Evolutionary conservation across 2,113 vertebrate genomes (phyloP).

Genomic region (Rutilus rutilus): DNA sequence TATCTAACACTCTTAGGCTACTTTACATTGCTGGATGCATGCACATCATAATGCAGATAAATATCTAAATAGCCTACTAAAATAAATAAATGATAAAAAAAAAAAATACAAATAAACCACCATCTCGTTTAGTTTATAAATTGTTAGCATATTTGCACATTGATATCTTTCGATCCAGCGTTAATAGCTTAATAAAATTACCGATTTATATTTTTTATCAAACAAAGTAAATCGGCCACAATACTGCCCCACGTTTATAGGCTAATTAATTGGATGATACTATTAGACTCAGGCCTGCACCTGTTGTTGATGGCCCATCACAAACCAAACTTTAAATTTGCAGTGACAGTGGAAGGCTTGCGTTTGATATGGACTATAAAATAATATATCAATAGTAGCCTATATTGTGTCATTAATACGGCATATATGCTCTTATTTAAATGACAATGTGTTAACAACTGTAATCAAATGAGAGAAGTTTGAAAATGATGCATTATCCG

Average conservation of each 20-base stretch:
- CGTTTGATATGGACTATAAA: not conserved
- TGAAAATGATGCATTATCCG: not conserved
- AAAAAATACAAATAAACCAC: too few species aligned
- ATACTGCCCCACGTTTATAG: not conserved
- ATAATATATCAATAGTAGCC: not conserved
- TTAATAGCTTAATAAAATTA: not conserved
- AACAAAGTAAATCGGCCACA: not conserved
- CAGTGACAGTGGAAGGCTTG: not conserved
- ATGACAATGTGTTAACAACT: not conserved
- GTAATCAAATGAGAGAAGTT: not conserved
- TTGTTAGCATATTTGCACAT: too few species aligned
- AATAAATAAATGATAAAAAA: not conserved
- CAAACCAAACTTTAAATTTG: not conserved
- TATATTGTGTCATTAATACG: not conserved
- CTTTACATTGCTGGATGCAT: not conserved
- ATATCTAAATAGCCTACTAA: not conserved
- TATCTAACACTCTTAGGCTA: not conserved
- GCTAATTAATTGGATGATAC: not conserved
- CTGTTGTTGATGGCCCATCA: not conserved
- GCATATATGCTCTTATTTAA: not conserved
- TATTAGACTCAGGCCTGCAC: not conserved
- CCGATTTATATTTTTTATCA: not conserved
- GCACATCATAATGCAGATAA: not conserved
- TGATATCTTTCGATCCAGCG: not conserved
- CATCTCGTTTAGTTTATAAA: not conserved